Percentiles rank a stretch among this genome's conserved stretches.
Conservation (phyloP, 2,797 vertebrate species). For the Enteromius viviparus region DNA sequence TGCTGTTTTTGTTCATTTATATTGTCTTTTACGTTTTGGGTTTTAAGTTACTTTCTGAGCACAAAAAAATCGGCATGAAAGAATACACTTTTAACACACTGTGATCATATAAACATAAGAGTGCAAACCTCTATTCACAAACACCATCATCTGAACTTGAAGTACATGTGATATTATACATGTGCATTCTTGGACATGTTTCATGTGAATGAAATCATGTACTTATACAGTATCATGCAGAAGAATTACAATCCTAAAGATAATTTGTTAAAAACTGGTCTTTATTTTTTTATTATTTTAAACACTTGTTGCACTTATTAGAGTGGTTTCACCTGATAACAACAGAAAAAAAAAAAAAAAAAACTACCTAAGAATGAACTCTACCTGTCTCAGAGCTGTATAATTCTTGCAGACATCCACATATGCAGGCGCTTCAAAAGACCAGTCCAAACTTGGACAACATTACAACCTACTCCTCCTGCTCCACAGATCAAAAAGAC, state of each 20-base stretch:
- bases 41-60: no score
- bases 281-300: background rate
- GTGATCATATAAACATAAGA: background rate
- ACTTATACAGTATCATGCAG: background rate
- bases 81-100: background rate
- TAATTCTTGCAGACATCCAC: slow-evolving; percentile 15
- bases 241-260: background rate
- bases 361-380: background rate
- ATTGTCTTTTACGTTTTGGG: no score
- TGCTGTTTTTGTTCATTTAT: no score
- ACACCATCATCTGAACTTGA: background rate
- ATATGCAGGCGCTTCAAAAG: slow-evolving; percentile 19
- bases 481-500: slow-evolving; percentile 45
- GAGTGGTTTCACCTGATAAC: background rate
- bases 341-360: background rate
- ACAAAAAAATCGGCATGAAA: no score
- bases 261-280: background rate
- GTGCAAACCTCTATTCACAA: background rate
- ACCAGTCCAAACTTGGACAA: slow-evolving; percentile 45
- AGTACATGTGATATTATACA: background rate
- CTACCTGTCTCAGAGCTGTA: background rate
- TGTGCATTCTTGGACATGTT: background rate
- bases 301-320: background rate
- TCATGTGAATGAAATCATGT: background rate
- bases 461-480: slow-evolving; percentile 20